Base-by-base conservation (phyloP, 2,888 invertebrate species). In the Ptilodon capucinus region DNA sequence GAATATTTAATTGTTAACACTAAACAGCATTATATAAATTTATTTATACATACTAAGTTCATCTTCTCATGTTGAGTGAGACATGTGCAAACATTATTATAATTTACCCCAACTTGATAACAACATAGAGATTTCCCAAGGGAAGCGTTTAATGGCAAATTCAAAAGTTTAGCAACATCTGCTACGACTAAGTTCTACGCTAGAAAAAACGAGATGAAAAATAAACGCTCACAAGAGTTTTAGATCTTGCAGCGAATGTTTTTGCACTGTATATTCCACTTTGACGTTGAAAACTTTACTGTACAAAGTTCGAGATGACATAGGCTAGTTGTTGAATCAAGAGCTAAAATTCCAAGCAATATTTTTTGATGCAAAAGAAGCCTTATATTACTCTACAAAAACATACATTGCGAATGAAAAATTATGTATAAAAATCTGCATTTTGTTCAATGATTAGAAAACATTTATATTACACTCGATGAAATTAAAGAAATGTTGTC, bases 41-140 rank as follows among this genome's bases (percentile, higher is more conserved):
- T n/a, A n/a, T n/a, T n/a, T n/a, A n/a, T n/a, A n/a, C n/a, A n/a
- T n/a, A n/a, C n/a, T n/a, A n/a, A n/a, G n/a, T n/a, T n/a, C n/a
- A n/a, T n/a, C n/a, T n/a, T n/a, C n/a, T n/a, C n/a, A n/a, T n/a
- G n/a, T n/a, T n/a, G 32, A 1, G 32, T 32, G 7, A 4, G 4
- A 4, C 14, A 4, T 32, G 4, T 1, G 7, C 23, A n/a, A 36
- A 18, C 16, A 36, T 36, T 17, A 8, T 17, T 0, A 13, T n/a
- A 17, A 36, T 16, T 1, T 11, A 7, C 9, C 35, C 1, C 13
- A 17, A n/a, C 9, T 4, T 54, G 55, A 55, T 55, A 28, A 56
- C 48, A 58, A 56, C 17, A 65, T 65, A 57, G 48, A 65, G 60
- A 65, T 65, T 65, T 65, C 67, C 67, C 64, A 46, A 49, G 67